A percentile compares a stretch with the other conserved stretches of the same genome.
These are phyloP conservation scores for Alcedo atthis DNA, from an alignment of 2,797 vertebrate genomes.

Conservation along the genomic window DNA sequence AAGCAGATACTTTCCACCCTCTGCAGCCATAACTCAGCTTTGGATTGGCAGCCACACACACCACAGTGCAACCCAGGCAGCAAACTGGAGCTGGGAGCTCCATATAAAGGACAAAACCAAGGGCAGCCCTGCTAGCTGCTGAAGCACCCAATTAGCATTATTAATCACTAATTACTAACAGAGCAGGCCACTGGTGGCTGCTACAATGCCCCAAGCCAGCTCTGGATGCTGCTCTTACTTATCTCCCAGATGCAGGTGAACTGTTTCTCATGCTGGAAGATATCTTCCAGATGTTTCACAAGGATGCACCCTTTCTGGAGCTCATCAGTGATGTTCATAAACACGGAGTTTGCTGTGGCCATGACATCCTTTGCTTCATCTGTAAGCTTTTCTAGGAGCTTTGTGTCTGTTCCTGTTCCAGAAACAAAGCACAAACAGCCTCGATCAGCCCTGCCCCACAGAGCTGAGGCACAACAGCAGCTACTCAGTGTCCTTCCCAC, in stretches of 20 bases:
- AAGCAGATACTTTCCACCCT: neutral
- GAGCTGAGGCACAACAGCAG: neutral
- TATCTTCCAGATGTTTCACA: slow-evolving; percentile 78
- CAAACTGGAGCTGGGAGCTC: neutral
- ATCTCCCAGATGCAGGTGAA: slow-evolving; percentile 82
- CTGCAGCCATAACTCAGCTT: neutral
- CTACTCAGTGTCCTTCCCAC: neutral
- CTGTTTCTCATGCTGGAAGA: slow-evolving; percentile 53
- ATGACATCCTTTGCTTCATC: slow-evolving; percentile 79
- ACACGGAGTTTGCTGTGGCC: slow-evolving; percentile 75
- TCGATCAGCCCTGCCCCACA: neutral
- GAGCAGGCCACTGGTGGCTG: neutral
- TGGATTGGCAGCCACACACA: neutral
- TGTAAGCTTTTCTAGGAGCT: slow-evolving; percentile 76
- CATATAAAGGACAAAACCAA: neutral
- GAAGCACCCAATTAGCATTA: neutral
- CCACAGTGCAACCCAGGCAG: neutral
- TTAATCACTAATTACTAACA: neutral
- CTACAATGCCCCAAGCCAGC: neutral
- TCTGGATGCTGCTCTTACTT: slow-evolving; percentile 72
- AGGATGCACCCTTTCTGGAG: slow-evolving; percentile 75
- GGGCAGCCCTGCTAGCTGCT: neutral
- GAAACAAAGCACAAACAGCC: neutral
- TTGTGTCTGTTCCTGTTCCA: slow-evolving; percentile 76
- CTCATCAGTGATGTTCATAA: slow-evolving; percentile 48